phyloP scores from a whole-genome alignment of 2,113 vertebrate genomes.

The pig (Sus scrofa) region DNA sequence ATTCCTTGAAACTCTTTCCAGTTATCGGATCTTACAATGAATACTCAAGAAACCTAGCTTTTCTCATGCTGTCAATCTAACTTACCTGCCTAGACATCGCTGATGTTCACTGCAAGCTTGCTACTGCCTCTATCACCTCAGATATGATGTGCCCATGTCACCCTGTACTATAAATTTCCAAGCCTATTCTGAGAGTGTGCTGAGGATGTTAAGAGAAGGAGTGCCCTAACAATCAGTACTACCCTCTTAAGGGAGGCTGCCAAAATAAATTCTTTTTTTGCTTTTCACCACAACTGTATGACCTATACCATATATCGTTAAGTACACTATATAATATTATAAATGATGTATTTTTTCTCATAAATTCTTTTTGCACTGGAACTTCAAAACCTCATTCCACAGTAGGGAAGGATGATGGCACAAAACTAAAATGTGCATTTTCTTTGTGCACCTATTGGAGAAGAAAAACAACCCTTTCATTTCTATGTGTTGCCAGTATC shows the following conservation, averaged over 20 bases:
- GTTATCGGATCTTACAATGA: not conserved
- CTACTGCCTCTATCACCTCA: not conserved
- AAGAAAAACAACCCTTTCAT: not conserved
- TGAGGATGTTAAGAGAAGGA: not conserved
- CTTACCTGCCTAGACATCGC: not conserved
- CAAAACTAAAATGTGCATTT: not conserved
- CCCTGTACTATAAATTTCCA: not conserved
- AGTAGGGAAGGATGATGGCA: not conserved
- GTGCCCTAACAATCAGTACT: not conserved
- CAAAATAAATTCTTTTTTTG: not conserved
- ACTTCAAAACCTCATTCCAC: conserved; percentile 27
- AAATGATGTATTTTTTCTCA: not conserved
- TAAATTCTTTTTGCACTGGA: conserved; percentile 1
- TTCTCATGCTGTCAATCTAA: not conserved
- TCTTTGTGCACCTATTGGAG: not conserved
- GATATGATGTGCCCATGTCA: too few relatives aligned
- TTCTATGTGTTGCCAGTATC: not conserved
- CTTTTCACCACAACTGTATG: not conserved
- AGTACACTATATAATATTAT: not conserved
- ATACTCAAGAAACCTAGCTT: not conserved
- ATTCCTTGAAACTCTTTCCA: not conserved
- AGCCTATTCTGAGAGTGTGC: not conserved
- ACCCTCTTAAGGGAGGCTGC: not conserved
- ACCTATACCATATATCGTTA: not conserved
- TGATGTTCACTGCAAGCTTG: not conserved